Evolutionary conservation across 2,113 vertebrate species (phyloP).

Genomic region (Rhabdomys dilectus): DNA sequence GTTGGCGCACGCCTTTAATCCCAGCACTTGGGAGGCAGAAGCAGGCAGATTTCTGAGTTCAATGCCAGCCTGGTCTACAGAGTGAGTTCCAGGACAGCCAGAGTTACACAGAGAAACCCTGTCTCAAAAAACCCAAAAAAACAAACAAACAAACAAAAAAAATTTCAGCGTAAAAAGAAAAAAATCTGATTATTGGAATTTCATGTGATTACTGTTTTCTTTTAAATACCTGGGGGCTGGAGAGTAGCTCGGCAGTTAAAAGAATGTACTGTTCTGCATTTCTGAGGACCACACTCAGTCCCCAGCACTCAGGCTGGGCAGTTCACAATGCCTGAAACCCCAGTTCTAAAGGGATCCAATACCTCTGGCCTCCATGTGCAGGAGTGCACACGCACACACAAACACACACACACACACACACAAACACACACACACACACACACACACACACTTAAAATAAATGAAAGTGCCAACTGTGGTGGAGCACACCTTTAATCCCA

Average conservation of each 20-base stretch:
- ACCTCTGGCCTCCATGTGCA: background rate
- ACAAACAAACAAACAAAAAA: too few species aligned
- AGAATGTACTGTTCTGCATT: background rate
- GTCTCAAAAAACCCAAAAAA: too few species aligned
- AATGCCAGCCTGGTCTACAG: too few species aligned
- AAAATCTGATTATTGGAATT: slow-evolving; percentile 6
- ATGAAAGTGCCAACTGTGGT: background rate
- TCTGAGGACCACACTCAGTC: background rate
- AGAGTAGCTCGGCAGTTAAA: background rate
- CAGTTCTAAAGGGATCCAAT: background rate
- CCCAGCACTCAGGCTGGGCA: background rate
- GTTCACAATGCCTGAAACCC: background rate
- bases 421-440: background rate
- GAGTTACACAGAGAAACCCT: too few species aligned
- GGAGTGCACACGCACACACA: too few species aligned
- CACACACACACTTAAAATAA: background rate
- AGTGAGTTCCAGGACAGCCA: too few species aligned
- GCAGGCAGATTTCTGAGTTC: too few species aligned
- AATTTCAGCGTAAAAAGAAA: slow-evolving; percentile 3
- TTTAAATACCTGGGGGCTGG: background rate
- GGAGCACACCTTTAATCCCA: background rate
- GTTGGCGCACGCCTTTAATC: too few species aligned
- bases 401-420: background rate
- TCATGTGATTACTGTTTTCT: background rate
- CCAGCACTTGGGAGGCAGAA: too few species aligned